Base-by-base conservation (phyloP, 2,797 vertebrate genomes). In the Ctenochaetus hawaiiensis region DNA sequence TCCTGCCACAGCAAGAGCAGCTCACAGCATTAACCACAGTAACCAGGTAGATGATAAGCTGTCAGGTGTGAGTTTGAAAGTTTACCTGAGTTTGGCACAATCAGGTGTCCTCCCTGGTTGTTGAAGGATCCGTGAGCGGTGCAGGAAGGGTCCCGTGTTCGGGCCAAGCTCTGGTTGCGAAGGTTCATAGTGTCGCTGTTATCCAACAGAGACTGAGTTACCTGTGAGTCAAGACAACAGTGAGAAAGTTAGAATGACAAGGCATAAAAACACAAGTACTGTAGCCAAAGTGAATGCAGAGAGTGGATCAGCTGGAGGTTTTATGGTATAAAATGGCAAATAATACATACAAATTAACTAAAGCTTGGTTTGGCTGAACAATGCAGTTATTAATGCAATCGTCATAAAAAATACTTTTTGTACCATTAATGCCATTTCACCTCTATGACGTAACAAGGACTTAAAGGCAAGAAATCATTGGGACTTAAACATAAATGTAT, bases 61-160 rank as follows among this genome's bases (percentile, higher is more conserved):
- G 37, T 44, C 20, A 17, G 20, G n/a, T 16, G 8, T 47, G 5
- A 68, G 13, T 13, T 30, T 45, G 58, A 49, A 53, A 0, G 45
- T 80, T 92, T 94, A 97, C 97, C 97, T 89, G 97, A 97, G 89
- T 96, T 97, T 53, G 97, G 97, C 22, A 98, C 95, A 45, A 98
- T 96, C 11, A 98, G 95, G 78, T 98, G 97, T 43, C 97, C 97
- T 26, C 97, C 97, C 45, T 98, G 95, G 62, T 96, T 96, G 90
- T 97, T 98, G 92, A 98, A 99, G 78, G 96, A 97, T 11, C 97
- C 97, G 65, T 97, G 96, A 0, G 96, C 97, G 0, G 96, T 96
- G 70, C 97, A 98, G 0, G 96, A 97, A 0, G 97, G 97, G 68
- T 99, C 97, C 2, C 96, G 94, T 54, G 96, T 97, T 18, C 96